A percentile compares a stretch with the other conserved stretches of the same genome.
Evolutionary conservation across 30 jellyfish, hydroid and myxozoan species (phyloP).

Genomic region (Hydractinia symbiolongicarpus): DNA sequence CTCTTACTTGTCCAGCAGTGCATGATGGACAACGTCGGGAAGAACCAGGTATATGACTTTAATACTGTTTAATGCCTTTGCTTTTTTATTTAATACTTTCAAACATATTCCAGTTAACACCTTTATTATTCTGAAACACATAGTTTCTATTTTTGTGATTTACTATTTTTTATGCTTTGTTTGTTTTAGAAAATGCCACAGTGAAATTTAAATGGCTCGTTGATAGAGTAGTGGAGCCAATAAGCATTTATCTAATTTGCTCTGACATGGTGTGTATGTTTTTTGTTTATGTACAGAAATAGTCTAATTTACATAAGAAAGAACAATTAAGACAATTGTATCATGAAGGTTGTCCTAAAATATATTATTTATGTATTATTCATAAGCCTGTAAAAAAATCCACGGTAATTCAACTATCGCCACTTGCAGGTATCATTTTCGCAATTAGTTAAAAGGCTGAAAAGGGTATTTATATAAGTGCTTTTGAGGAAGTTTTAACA

Average conservation of each 20-base stretch:
- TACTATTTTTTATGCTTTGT: background rate
- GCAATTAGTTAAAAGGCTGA: too few species aligned
- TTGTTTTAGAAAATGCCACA: background rate
- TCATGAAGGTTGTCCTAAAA: too few species aligned
- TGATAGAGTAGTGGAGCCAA: background rate
- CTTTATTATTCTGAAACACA: background rate
- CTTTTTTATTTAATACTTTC: background rate
- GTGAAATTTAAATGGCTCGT: background rate
- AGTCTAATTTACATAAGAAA: too few species aligned
- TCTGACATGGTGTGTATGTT: background rate
- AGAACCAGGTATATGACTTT: conserved; percentile 2
- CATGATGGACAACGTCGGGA: background rate
- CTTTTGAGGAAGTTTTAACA: too few species aligned
- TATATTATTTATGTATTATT: too few species aligned
- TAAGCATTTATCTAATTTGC: background rate
- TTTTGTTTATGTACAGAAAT: too few species aligned
- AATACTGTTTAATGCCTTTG: background rate
- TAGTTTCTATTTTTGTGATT: background rate
- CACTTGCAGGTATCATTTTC: too few species aligned
- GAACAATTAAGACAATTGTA: too few species aligned
- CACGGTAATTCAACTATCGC: too few species aligned
- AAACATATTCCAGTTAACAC: background rate
- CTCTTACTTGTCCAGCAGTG: conserved; percentile 16
- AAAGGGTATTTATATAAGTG: too few species aligned
- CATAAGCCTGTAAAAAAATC: too few species aligned